These are phyloP conservation scores for Myrmophylax atrothorax DNA, from an alignment of 2,113 vertebrate species.

Conservation along the genomic window DNA sequence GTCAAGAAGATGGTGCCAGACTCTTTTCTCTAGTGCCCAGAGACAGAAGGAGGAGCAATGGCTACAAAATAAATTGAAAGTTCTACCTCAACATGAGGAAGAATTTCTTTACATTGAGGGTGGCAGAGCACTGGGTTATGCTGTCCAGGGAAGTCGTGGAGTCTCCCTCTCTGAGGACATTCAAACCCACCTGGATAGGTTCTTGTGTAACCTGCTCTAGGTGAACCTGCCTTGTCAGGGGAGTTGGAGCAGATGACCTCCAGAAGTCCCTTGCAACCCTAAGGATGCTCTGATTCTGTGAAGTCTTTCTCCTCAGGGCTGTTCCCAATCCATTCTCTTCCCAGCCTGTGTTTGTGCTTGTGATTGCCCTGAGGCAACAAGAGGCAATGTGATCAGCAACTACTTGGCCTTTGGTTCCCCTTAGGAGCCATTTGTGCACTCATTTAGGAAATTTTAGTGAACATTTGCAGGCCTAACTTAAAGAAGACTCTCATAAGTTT, in stretches of 20 bases:
- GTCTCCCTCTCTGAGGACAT: background rate
- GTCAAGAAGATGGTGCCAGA: background rate
- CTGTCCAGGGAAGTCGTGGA: background rate
- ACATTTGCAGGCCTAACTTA: background rate
- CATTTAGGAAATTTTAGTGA: background rate
- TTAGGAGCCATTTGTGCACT: background rate
- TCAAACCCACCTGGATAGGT: background rate
- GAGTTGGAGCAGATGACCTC: background rate
- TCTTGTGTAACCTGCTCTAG: background rate
- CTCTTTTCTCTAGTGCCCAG: background rate
- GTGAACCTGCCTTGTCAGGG: background rate
- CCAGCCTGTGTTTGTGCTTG: background rate
- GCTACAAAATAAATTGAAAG: background rate
- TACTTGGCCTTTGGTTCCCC: background rate
- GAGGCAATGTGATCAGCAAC: background rate
- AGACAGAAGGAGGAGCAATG: background rate
- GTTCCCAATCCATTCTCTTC: background rate
- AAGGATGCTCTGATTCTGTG: background rate
- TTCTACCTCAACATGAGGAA: background rate
- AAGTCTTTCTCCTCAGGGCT: background rate
- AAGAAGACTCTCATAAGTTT: background rate
- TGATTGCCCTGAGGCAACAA: background rate
- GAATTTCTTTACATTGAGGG: rapidly evolving
- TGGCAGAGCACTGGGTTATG: background rate
- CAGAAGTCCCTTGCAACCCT: background rate